These are phyloP conservation scores for Cryptus viduatorius DNA, from an alignment of 2,888 invertebrate genomes.

Conservation along the genomic window DNA sequence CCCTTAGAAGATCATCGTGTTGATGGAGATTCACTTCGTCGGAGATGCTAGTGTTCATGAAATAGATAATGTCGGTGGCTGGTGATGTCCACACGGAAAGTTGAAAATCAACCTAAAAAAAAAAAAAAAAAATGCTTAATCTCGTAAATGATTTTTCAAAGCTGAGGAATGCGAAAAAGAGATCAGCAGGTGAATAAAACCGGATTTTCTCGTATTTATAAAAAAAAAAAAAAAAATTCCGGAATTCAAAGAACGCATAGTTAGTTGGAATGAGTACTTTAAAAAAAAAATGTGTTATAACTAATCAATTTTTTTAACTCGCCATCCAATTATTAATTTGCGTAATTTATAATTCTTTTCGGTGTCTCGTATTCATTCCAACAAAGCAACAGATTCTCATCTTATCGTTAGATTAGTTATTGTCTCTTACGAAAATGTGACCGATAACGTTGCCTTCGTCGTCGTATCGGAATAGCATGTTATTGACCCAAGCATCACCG, in stretches of 20 bases:
- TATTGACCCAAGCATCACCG: constrained; percentile 82
- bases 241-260: too few species aligned
- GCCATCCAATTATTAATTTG: not conserved
- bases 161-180: too few species aligned
- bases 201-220: too few species aligned
- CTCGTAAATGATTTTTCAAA: too few species aligned
- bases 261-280: too few species aligned
- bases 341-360: constrained; percentile 14
- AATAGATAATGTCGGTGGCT: constrained; percentile 85
- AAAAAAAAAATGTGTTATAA: too few species aligned
- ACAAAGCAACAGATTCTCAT: not conserved
- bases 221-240: too few species aligned
- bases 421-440: constrained; percentile 74
- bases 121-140: not conserved
- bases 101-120: constrained; percentile 85
- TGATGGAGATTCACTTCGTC: too few species aligned
- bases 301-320: too few species aligned
- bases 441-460: constrained; percentile 72
- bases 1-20: too few species aligned
- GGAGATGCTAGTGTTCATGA: constrained; percentile 69
- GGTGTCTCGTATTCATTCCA: too few species aligned
- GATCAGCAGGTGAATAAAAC: too few species aligned
- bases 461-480: constrained; percentile 81
- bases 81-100: constrained; percentile 83
- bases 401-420: not conserved